Percentiles rank a stretch among this genome's conserved stretches.
phyloP scores from a whole-genome alignment of 2,797 vertebrate genomes.

The Xenopus petersii region DNA sequence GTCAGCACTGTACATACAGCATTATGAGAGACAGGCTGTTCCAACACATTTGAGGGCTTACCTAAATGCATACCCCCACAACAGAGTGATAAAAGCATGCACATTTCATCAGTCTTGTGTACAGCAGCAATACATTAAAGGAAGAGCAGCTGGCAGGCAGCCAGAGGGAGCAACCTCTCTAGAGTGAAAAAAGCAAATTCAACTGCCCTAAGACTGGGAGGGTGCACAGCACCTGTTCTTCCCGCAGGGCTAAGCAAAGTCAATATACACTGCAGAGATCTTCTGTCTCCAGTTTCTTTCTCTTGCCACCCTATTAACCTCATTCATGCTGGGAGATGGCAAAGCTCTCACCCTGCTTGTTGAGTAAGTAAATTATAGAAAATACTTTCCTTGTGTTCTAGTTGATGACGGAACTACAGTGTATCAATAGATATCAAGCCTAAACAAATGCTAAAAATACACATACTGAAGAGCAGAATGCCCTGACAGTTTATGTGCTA shows the following conservation, averaged over 20 bases:
- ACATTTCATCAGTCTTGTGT: not conserved
- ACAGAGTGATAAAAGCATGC: no score
- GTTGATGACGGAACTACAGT: no score
- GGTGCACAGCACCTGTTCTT: constrained; percentile 22
- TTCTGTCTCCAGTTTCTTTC: not conserved
- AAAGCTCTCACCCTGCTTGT: no score
- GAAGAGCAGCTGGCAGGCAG: constrained; percentile 28
- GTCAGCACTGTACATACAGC: not conserved
- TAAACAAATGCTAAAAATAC: no score
- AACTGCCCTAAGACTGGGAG: constrained; percentile 9
- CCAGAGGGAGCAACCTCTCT: not conserved
- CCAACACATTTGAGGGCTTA: no score
- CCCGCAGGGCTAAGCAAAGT: not conserved
- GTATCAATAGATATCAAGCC: no score
- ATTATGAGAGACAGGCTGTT: no score
- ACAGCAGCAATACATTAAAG: not conserved
- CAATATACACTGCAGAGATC: not conserved
- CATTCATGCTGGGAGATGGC: not conserved
- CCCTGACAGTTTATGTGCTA: no score
- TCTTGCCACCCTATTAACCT: constrained; percentile 1
- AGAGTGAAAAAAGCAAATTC: constrained; percentile 9
- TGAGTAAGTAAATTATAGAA: no score
- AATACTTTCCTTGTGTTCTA: no score
- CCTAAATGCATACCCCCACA: no score
- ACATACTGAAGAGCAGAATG: no score